Conservation (phyloP, 2,113 vertebrate genomes). For the Myrmecobius fasciatus region DNA sequence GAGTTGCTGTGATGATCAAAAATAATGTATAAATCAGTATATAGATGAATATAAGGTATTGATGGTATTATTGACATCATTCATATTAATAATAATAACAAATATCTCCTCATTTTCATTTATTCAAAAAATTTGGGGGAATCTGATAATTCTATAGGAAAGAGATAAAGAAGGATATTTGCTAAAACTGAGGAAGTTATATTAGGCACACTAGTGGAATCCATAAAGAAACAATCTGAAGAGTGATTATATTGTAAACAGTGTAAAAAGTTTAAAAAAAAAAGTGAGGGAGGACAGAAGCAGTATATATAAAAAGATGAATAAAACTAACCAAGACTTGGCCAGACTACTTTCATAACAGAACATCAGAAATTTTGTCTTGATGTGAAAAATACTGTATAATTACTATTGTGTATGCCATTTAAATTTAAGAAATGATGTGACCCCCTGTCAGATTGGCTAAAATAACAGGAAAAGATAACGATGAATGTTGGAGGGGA, state of each 20-base stretch:
- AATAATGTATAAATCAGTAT: not conserved
- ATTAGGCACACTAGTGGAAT: not conserved
- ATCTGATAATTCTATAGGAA: not conserved
- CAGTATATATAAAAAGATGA: no score
- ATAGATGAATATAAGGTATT: not conserved
- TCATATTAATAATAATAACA: not conserved
- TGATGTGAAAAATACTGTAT: not conserved
- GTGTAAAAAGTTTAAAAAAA: not conserved
- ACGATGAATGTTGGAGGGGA: no score
- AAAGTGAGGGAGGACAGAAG: not conserved
- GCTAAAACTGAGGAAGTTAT: conserved; percentile 28
- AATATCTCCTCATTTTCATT: not conserved
- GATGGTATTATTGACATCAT: not conserved
- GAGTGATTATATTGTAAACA: not conserved
- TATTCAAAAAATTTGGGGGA: not conserved
- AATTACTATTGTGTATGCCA: not conserved
- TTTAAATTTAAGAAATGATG: not conserved
- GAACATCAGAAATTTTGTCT: not conserved
- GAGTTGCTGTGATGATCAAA: not conserved
- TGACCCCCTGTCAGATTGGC: no score
- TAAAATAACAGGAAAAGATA: no score
- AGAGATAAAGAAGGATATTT: not conserved
- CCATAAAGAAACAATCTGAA: not conserved
- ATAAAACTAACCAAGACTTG: not conserved
- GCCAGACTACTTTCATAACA: not conserved